Conservation (phyloP, 2,888 invertebrate species). For the Rotaria magnacalcarata region DNA sequence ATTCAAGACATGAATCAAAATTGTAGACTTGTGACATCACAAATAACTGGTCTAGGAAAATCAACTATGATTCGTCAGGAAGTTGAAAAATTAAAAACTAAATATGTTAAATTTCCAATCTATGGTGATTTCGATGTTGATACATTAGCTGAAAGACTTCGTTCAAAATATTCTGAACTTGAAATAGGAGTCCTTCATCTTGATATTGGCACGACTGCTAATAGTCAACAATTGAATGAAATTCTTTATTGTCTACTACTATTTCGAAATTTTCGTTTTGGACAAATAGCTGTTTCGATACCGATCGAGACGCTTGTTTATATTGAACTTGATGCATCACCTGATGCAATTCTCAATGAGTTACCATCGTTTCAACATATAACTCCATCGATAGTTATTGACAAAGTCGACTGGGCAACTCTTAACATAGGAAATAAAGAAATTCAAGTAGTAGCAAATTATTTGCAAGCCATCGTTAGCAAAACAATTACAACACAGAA, state of each 20-base stretch:
- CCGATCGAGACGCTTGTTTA: neutral
- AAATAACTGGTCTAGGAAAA: neutral
- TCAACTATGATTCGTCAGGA: neutral
- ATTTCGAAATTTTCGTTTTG: neutral
- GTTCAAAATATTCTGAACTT: neutral
- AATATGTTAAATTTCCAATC: slow-evolving; percentile 20
- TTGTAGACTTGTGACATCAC: neutral
- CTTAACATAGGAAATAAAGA: neutral
- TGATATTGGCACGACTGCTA: neutral
- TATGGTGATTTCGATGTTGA: slow-evolving; percentile 17
- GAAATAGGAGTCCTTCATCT: neutral
- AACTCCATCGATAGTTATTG: neutral
- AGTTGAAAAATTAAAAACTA: neutral
- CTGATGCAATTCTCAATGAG: neutral
- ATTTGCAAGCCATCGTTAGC: neutral
- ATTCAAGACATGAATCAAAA: neutral
- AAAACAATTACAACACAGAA: neutral
- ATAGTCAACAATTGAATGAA: slow-evolving; percentile 17
- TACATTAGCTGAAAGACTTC: neutral
- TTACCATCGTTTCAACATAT: neutral
- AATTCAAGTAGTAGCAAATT: neutral
- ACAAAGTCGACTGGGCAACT: neutral
- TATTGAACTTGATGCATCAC: slow-evolving; percentile 30
- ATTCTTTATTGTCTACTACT: neutral
- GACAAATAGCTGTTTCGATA: neutral